Evolutionary conservation across 1,140 invertebrate genomes (phyloP).

Genomic region (Portunus trituberculatus): DNA sequence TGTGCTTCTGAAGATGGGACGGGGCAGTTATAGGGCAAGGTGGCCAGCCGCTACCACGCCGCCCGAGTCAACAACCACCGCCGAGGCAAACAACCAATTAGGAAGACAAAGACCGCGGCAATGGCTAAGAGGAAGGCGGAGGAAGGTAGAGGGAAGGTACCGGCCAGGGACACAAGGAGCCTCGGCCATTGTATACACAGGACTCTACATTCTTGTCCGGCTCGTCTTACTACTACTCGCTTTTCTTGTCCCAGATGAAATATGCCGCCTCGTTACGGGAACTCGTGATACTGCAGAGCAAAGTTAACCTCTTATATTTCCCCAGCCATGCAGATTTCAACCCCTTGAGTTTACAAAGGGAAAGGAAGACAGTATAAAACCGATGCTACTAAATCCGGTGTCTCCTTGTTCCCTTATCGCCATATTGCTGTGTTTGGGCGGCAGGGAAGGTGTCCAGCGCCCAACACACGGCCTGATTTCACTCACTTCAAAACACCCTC

Average conservation of each 20-base stretch:
- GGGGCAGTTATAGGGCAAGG: no score
- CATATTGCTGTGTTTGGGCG: background rate
- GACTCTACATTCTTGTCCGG: no score
- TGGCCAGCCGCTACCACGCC: background rate
- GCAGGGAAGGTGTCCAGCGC: background rate
- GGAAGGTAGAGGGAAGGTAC: background rate
- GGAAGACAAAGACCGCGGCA: background rate
- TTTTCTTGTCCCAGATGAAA: background rate
- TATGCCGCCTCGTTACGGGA: background rate
- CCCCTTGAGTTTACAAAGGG: background rate
- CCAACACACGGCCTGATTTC: no score
- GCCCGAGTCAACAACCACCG: background rate
- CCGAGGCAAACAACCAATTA: conserved; percentile 1
- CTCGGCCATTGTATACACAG: no score
- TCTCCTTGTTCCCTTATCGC: background rate
- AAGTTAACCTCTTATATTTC: background rate
- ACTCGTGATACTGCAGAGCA: background rate
- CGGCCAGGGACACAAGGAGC: background rate
- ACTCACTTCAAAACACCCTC: background rate
- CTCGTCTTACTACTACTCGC: no score
- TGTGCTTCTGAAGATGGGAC: no score
- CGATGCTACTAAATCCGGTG: background rate
- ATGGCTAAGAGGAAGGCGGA: background rate
- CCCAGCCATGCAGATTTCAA: background rate
- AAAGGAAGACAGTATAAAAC: background rate